phyloP scores from a whole-genome alignment of 2,888 invertebrate genomes.

The Disparrhopalites patrizii region DNA sequence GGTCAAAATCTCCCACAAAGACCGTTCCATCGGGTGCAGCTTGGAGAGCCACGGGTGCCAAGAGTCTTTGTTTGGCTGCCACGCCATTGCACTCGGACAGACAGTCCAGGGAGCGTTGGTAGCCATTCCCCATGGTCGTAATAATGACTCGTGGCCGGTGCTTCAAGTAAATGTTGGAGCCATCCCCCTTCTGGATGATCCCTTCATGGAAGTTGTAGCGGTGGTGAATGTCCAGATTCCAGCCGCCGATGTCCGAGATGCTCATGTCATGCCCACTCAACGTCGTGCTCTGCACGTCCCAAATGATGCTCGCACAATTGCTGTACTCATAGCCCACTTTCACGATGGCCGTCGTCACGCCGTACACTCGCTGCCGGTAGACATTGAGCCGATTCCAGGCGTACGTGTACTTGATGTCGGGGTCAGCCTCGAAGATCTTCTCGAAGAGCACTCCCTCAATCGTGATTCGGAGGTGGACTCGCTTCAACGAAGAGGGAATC shows the following conservation, averaged over 20 bases:
- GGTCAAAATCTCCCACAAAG: slow-evolving; percentile 93
- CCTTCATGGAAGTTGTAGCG: slow-evolving; percentile 97
- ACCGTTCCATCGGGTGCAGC: slow-evolving; percentile 89
- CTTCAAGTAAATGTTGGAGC: slow-evolving; percentile 88
- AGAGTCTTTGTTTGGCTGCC: slow-evolving; percentile 71
- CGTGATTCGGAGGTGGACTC: slow-evolving; percentile 88
- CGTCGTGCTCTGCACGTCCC: slow-evolving; percentile 94
- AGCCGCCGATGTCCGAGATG: slow-evolving; percentile 93
- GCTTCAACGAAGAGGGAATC: slow-evolving; percentile 72
- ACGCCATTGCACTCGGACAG: slow-evolving; percentile 70
- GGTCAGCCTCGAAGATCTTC: slow-evolving; percentile 91
- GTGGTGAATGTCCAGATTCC: slow-evolving; percentile 91
- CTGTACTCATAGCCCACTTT: slow-evolving; percentile 95
- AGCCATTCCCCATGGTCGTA: slow-evolving; percentile 87
- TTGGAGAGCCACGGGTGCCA: slow-evolving; percentile 89
- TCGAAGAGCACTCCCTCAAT: slow-evolving; percentile 93
- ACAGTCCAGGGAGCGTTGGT: slow-evolving; percentile 82
- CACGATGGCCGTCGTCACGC: slow-evolving; percentile 89
- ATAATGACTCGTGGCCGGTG: slow-evolving; percentile 87
- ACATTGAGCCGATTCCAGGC: slow-evolving; percentile 96
- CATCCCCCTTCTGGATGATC: slow-evolving; percentile 95
- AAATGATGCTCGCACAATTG: slow-evolving; percentile 86
- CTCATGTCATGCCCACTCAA: slow-evolving; percentile 95
- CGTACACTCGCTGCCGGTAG: slow-evolving; percentile 93
- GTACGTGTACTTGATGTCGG: slow-evolving; percentile 93